Evolutionary conservation across 2,113 vertebrate species (phyloP).

Genomic region (Bettongia penicillata): DNA sequence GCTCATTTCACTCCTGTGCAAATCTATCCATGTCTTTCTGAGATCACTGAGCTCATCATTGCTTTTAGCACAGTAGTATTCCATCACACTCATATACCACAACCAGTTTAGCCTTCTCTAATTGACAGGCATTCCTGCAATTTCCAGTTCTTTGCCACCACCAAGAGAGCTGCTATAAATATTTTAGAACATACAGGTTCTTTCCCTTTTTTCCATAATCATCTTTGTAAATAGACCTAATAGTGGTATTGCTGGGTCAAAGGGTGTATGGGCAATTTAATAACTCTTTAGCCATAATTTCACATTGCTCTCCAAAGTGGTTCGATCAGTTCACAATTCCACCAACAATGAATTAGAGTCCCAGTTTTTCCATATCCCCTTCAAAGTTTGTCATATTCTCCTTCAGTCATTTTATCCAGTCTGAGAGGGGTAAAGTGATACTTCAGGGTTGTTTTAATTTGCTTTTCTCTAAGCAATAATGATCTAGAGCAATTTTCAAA

Average conservation of each 20-base stretch:
- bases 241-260: not conserved
- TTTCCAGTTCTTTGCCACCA: not conserved
- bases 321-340: not conserved
- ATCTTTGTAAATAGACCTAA: not conserved
- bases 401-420: not conserved
- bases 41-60: not conserved
- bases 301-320: not conserved
- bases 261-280: not conserved
- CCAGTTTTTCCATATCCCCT: not conserved
- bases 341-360: not conserved
- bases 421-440: not conserved
- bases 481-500: not conserved
- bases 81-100: not conserved
- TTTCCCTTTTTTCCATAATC: not conserved
- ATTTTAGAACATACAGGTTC: not conserved
- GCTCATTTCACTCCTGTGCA: not conserved
- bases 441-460: not conserved
- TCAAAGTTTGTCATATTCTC: not conserved
- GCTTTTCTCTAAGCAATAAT: not conserved
- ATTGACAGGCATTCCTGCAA: not conserved
- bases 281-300: not conserved
- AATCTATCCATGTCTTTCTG: not conserved
- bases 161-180: not conserved
- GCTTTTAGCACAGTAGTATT: not conserved
- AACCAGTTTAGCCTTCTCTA: not conserved